phyloP scores from a whole-genome alignment of 1,140 invertebrate genomes.

The Atta colombica region DNA sequence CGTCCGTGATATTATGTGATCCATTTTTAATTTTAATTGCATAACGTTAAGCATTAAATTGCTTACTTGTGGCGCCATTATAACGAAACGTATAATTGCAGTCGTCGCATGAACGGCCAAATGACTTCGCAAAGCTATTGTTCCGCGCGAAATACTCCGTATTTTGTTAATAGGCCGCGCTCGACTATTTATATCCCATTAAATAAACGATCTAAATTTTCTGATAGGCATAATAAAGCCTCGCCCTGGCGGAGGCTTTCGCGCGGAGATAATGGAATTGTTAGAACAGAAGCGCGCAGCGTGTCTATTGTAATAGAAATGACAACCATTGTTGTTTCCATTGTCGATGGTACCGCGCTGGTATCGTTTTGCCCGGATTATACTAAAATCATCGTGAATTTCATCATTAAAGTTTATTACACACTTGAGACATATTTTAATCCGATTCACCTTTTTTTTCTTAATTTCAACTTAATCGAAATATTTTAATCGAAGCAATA shows the following conservation, averaged over 20 bases:
- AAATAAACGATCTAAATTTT: slow-evolving; percentile 65
- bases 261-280: slow-evolving; percentile 64
- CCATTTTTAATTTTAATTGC: slow-evolving; percentile 63
- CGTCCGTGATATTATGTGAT: slow-evolving; percentile 26
- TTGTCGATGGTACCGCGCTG: slow-evolving; percentile 47
- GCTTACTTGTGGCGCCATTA: slow-evolving; percentile 63
- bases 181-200: slow-evolving; percentile 63
- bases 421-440: slow-evolving; percentile 15
- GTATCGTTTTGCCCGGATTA: slow-evolving; percentile 55
- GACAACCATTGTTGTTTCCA: slow-evolving; percentile 60
- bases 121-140: slow-evolving; percentile 63
- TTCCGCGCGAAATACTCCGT: slow-evolving; percentile 62
- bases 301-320: slow-evolving; percentile 64
- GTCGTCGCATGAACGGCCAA: slow-evolving; percentile 61
- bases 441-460: not conserved
- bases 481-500: not conserved
- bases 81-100: slow-evolving; percentile 62
- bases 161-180: slow-evolving; percentile 63
- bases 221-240: slow-evolving; percentile 63
- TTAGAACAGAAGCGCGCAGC: slow-evolving; percentile 60
- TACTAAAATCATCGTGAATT: slow-evolving; percentile 38
- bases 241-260: slow-evolving; percentile 43
- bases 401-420: slow-evolving; percentile 6
- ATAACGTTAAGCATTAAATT: slow-evolving; percentile 61
- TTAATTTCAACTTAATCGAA: not conserved